Evolutionary conservation across 2,113 vertebrate species (phyloP).

Genomic region (Misgurnus mizolepis): DNA sequence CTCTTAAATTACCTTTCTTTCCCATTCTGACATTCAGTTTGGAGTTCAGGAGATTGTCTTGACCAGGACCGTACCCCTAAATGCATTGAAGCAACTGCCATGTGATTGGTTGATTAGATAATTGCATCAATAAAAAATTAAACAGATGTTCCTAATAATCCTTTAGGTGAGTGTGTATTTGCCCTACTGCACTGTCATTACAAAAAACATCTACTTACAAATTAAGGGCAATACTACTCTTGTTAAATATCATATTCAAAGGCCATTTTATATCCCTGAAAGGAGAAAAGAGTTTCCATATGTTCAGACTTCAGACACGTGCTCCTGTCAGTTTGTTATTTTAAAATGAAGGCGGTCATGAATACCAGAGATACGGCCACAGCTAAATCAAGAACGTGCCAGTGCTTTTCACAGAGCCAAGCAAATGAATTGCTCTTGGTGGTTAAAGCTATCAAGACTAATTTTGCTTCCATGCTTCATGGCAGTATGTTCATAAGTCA

Average conservation of each 20-base stretch:
- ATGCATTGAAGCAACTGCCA: no score
- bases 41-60: no score
- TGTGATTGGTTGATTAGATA: no score
- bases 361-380: constrained; percentile 41
- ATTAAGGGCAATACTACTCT: background rate
- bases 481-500: constrained; percentile 53
- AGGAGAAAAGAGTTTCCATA: background rate
- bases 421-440: constrained; percentile 20
- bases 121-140: no score
- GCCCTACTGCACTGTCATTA: no score
- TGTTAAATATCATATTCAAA: background rate
- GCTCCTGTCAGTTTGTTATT: constrained; percentile 52
- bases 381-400: constrained; percentile 40
- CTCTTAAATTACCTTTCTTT: no score
- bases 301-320: background rate
- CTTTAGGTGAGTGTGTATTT: no score
- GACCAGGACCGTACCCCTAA: no score
- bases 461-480: constrained; percentile 55
- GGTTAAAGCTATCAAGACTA: constrained; percentile 54
- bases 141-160: no score
- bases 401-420: constrained; percentile 49
- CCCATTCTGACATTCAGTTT: no score
- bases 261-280: background rate
- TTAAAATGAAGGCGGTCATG: constrained; percentile 56
- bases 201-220: no score